Conservation (phyloP, 2,888 invertebrate genomes). For the Amiota mariae region DNA sequence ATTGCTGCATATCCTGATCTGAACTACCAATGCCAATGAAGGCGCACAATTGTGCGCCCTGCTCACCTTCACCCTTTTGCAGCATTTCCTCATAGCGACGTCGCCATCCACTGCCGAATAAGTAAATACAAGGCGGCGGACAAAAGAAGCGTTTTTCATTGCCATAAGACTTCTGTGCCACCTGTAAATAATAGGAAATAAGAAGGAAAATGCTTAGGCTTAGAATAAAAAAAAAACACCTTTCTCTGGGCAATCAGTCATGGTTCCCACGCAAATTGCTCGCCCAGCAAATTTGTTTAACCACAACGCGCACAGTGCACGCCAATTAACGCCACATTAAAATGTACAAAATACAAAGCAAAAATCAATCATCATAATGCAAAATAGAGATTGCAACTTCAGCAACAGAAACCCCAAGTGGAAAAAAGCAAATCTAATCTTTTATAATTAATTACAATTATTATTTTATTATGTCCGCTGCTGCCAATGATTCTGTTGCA, state of each 20-base stretch:
- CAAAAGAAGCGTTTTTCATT: slow-evolving; percentile 99
- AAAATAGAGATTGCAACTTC: slow-evolving; percentile 39
- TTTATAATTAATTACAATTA: slow-evolving; percentile 69
- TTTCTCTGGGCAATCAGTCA: slow-evolving; percentile 28
- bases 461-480: slow-evolving; percentile 57
- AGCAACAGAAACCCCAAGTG: slow-evolving; percentile 35
- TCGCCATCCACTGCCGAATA: slow-evolving; percentile 99
- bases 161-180: slow-evolving; percentile 99
- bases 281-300: slow-evolving; percentile 29
- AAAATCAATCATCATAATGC: slow-evolving; percentile 61
- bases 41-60: slow-evolving; percentile 95
- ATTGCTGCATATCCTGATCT: slow-evolving; percentile 98
- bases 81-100: slow-evolving; percentile 94
- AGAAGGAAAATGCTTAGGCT: too few species aligned
- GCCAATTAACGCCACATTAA: slow-evolving; percentile 15
- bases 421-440: slow-evolving; percentile 58
- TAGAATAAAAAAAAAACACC: slow-evolving; percentile 20
- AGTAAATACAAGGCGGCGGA: slow-evolving; percentile 98
- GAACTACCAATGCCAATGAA: slow-evolving; percentile 99
- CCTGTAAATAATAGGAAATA: slow-evolving; percentile 71
- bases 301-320: background rate
- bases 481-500: slow-evolving; percentile 37
- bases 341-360: slow-evolving; percentile 15
- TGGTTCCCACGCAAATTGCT: slow-evolving; percentile 27
- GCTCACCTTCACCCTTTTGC: slow-evolving; percentile 90